phyloP scores from a whole-genome alignment of 2,113 vertebrate genomes.

The Aleadryas rufinucha region DNA sequence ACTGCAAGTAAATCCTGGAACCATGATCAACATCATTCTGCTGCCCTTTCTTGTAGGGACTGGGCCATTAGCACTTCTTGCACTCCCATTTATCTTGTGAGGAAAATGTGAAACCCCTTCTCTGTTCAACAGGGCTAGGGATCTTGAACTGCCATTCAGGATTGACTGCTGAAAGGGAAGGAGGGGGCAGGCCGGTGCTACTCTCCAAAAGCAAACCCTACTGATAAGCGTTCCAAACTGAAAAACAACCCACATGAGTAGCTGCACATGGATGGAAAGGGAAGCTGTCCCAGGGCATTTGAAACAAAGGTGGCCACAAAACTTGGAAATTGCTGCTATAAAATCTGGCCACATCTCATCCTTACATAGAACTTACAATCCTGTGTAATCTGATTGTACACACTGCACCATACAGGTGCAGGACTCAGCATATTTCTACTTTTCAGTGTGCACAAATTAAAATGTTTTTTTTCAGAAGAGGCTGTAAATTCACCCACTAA shows the following conservation, averaged over 20 bases:
- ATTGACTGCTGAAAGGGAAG: background rate
- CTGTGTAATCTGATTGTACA: background rate
- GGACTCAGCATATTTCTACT: background rate
- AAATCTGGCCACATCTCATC: background rate
- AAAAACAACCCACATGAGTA: background rate
- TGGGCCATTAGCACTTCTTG: background rate
- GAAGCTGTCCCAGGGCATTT: background rate
- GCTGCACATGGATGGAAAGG: background rate
- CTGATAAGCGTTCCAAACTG: background rate
- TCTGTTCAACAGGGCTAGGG: background rate
- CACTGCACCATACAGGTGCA: background rate
- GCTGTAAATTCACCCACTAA: background rate
- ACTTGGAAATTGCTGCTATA: background rate
- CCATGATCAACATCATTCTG: background rate
- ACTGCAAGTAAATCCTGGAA: background rate
- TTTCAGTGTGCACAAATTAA: background rate
- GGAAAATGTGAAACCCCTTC: background rate
- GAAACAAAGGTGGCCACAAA: background rate
- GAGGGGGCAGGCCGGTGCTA: too few species aligned
- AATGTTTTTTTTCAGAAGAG: background rate
- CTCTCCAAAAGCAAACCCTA: background rate
- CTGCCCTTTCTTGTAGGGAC: background rate
- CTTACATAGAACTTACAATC: background rate
- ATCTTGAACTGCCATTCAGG: background rate
- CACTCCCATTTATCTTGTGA: background rate